Percentiles rank a stretch among this genome's conserved stretches.
Conservation (phyloP, 2,888 invertebrate genomes). For the Apotomis turbidana region DNA sequence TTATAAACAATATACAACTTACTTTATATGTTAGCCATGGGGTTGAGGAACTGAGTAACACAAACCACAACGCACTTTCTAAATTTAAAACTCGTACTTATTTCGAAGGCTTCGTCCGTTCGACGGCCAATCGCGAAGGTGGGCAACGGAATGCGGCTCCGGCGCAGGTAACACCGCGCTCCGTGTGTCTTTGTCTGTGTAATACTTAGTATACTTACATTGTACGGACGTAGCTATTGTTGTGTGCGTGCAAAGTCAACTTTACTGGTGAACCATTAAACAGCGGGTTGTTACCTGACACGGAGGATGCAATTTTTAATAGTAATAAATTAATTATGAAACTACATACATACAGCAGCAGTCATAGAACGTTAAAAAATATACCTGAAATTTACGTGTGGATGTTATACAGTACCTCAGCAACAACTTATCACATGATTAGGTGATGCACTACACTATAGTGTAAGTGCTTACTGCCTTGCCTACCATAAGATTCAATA, state of each 20-base stretch:
- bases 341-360: no score
- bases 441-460: no score
- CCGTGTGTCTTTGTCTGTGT: conserved; percentile 52
- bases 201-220: conserved; percentile 61
- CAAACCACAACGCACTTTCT: conserved; percentile 63
- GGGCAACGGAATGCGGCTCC: conserved; percentile 79
- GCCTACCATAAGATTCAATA: no score
- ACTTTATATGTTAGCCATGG: conserved; percentile 50
- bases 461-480: no score
- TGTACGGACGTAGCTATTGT: conserved; percentile 55
- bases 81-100: conserved; percentile 60
- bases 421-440: no score
- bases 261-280: conserved; percentile 24
- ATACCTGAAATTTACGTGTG: no score
- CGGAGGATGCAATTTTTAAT: background rate
- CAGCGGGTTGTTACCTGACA: conserved; percentile 19
- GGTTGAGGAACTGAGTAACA: conserved; percentile 15
- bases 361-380: no score
- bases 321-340: background rate
- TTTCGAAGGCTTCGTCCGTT: conserved; percentile 66
- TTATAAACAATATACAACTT: conserved; percentile 39
- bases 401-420: no score
- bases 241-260: conserved; percentile 53
- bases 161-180: conserved; percentile 73
- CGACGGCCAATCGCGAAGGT: conserved; percentile 73